Base-by-base conservation (phyloP, 2,113 vertebrate genomes). In the Pithys albifrons region DNA sequence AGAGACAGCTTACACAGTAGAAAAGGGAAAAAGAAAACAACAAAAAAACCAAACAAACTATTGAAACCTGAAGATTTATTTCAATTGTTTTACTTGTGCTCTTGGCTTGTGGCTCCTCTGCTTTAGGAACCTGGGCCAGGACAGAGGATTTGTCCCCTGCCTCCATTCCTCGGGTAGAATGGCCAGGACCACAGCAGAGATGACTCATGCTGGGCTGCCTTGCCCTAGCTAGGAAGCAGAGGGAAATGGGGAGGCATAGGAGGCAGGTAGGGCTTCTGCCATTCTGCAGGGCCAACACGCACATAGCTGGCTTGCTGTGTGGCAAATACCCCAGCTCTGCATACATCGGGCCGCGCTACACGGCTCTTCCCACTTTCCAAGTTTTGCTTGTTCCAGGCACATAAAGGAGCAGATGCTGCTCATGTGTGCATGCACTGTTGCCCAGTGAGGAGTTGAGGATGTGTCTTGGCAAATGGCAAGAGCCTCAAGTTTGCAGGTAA, bases 371-470 rank as follows among this genome's bases (percentile, higher is more conserved):
- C 0, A 83, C 49, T 90, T 83, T 80, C 92, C 92, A 94, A 91
- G 86, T 93, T 92, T 61, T 43, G 41, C 92, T 84, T 69, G 83
- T 94, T 95, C 95, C 96, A 97, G 92, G 59, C 91, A 93, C 91
- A 91, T 96, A 89, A 92, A 96, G 88, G 76, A 97, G 70, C 95
- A 96, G 96, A 89, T 96, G 96, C 88, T 93, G 83, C 70, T 96
- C 86, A 24, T 91, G 93, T 91, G 83, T 94, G 57, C 73, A 29
- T 62, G 61, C 6, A 0, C 46, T 69, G 69, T 31, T 96, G 88
- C 91, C 86, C 96, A 91, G 70, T 82, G 91, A 96, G 88, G 88
- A 93, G 82, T 2, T 94, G 69, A 93, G 76, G 73, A 94, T 91
- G 65, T 78, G 70, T 92, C 92, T 92, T 92, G 91, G 80, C 86